Evolutionary conservation across 2,797 vertebrate species (phyloP).

Genomic region (Sorex maritimensis): DNA sequence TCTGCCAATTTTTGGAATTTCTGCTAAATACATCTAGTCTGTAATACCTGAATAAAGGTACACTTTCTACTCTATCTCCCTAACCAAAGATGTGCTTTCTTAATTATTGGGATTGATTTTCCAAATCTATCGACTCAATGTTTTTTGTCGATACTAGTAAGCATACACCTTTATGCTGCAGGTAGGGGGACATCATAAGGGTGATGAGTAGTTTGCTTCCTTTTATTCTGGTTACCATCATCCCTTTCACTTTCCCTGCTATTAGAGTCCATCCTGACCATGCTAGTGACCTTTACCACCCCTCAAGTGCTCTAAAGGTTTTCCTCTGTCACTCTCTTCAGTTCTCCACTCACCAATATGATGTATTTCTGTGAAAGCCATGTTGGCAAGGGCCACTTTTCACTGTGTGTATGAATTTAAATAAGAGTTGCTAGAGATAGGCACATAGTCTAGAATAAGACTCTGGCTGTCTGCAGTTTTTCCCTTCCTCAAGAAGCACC

Average conservation of each 20-base stretch:
- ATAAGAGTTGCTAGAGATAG: neutral
- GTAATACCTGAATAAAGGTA: neutral
- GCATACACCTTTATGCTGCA: too few relatives aligned
- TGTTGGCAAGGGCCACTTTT: neutral
- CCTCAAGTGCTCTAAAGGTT: neutral
- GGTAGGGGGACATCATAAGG: too few relatives aligned
- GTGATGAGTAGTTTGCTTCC: neutral
- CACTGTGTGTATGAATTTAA: neutral
- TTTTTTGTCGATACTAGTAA: neutral
- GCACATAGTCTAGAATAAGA: neutral
- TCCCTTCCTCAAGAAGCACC: slow-evolving; percentile 16
- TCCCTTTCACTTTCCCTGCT: neutral
- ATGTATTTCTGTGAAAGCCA: neutral
- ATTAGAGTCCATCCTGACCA: neutral
- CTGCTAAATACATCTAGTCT: neutral
- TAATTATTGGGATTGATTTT: neutral
- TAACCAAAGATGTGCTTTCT: neutral
- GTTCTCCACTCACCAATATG: neutral
- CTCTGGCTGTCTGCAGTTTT: neutral
- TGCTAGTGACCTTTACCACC: rapidly evolving
- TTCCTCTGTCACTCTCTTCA: neutral
- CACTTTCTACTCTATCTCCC: neutral
- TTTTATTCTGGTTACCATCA: neutral
- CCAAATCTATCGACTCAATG: neutral
- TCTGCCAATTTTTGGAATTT: slow-evolving; percentile 44